These are phyloP conservation scores for Aphidius gifuensis DNA, from an alignment of 1,140 invertebrate species.

Conservation along the genomic window DNA sequence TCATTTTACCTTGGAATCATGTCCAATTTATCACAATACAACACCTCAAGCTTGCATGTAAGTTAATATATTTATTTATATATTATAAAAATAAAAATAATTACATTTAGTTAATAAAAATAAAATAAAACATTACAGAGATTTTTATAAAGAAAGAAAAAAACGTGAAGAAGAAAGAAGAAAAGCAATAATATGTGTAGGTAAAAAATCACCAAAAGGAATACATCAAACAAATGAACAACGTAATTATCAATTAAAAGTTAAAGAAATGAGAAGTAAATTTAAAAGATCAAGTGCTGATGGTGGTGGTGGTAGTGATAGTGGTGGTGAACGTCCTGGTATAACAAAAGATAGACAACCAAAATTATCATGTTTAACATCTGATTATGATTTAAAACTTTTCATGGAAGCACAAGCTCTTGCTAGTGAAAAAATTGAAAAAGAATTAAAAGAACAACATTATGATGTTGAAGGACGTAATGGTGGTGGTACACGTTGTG, in stretches of 20 bases:
- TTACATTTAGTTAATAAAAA: slow-evolving; percentile 8
- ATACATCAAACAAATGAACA: slow-evolving; percentile 65
- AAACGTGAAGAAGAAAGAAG: slow-evolving; percentile 62
- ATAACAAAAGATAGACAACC: slow-evolving; percentile 77
- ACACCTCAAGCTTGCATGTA: slow-evolving; percentile 80
- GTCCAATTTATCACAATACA: slow-evolving; percentile 87
- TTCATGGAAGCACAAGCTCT: slow-evolving; percentile 90
- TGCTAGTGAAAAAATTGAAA: slow-evolving; percentile 80
- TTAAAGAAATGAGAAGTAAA: slow-evolving; percentile 70
- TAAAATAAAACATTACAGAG: slow-evolving; percentile 34
- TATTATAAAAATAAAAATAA: background rate
- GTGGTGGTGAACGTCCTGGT: slow-evolving; percentile 47
- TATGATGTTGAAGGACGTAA: slow-evolving; percentile 48
- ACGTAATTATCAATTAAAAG: slow-evolving; percentile 69
- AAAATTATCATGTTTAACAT: slow-evolving; percentile 72
- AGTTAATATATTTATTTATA: slow-evolving; percentile 44
- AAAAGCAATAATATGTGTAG: slow-evolving; percentile 53
- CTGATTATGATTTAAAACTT: slow-evolving; percentile 86
- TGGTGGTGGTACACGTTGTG: slow-evolving; percentile 60
- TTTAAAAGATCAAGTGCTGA: slow-evolving; percentile 50
- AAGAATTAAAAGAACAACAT: slow-evolving; percentile 49
- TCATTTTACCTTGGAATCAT: slow-evolving; percentile 85
- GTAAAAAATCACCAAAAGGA: slow-evolving; percentile 56
- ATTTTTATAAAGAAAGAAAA: slow-evolving; percentile 55
- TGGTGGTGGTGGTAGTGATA: slow-evolving; percentile 50